Evolutionary conservation across 2,888 invertebrate species (phyloP).

Genomic region (Nomada fabriciana): DNA sequence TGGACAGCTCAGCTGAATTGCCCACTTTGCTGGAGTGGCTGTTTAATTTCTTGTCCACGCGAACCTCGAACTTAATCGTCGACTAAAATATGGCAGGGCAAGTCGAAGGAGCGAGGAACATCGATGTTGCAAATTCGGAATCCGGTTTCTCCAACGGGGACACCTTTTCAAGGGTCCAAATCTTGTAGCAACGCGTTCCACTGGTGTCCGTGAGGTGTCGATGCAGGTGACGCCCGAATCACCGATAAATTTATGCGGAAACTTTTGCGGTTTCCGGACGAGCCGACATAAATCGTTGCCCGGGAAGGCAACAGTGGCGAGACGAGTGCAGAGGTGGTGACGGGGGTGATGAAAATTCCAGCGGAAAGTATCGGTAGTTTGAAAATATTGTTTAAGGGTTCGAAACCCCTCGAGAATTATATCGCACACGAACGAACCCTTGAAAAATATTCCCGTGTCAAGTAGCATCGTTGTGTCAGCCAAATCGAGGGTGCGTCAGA

Average conservation of each 20-base stretch:
- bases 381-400: constrained; percentile 35
- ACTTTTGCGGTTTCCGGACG: constrained; percentile 66
- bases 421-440: background rate
- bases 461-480: background rate
- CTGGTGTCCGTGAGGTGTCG: constrained; percentile 4
- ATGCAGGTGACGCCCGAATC: constrained; percentile 63
- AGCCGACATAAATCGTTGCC: constrained; percentile 61
- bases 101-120: background rate
- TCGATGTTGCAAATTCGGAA: background rate
- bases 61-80: background rate
- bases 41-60: no score
- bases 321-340: background rate
- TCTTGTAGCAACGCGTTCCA: constrained; percentile 21
- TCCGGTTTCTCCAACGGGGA: background rate
- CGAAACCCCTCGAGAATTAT: constrained; percentile 17
- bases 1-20: no score
- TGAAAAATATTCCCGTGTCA: background rate
- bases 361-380: constrained; percentile 18
- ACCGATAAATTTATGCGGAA: constrained; percentile 76
- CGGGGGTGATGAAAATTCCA: constrained; percentile 43
- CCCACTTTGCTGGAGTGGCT: no score
- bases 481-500: background rate
- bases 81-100: background rate
- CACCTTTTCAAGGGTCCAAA: constrained; percentile 15
- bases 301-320: background rate